These are phyloP conservation scores for Melanocharis versteri DNA, from an alignment of 2,113 vertebrate genomes.

Conservation along the genomic window DNA sequence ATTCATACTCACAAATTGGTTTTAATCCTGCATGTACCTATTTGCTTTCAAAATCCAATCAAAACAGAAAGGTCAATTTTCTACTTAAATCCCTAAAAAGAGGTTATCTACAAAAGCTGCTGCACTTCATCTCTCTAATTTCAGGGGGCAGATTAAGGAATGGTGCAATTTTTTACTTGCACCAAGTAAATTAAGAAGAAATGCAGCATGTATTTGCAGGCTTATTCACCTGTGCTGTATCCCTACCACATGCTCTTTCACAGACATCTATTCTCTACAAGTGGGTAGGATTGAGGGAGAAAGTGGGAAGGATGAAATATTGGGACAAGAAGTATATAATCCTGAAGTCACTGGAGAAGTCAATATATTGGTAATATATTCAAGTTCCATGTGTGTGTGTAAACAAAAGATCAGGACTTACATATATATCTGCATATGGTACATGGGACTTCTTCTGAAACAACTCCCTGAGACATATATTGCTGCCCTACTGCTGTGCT, in stretches of 20 bases:
- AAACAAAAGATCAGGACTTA: constrained; percentile 2
- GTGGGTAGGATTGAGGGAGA: not conserved
- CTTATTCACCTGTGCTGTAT: not conserved
- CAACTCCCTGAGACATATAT: not conserved
- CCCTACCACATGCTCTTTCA: not conserved
- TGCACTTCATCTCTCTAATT: not conserved
- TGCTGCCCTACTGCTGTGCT: constrained; percentile 40
- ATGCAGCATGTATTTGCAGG: not conserved
- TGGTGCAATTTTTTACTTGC: not conserved
- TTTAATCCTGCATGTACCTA: not conserved
- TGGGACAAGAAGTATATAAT: not conserved
- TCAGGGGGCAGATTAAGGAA: not conserved
- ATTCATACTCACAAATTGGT: not conserved
- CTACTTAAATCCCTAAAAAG: not conserved
- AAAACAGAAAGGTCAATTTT: not conserved
- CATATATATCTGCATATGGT: not conserved
- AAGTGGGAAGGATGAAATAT: not conserved
- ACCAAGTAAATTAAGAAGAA: not conserved
- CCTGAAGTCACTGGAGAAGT: not conserved
- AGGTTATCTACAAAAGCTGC: not conserved
- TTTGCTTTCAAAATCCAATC: not conserved
- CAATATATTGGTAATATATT: not conserved
- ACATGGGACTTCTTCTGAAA: not conserved
- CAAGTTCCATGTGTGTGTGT: not conserved
- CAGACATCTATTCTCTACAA: not conserved